Percentiles rank a stretch among this genome's conserved stretches.
Evolutionary conservation across 1,140 invertebrate genomes (phyloP).

Genomic region (Lanistes nyassanus): DNA sequence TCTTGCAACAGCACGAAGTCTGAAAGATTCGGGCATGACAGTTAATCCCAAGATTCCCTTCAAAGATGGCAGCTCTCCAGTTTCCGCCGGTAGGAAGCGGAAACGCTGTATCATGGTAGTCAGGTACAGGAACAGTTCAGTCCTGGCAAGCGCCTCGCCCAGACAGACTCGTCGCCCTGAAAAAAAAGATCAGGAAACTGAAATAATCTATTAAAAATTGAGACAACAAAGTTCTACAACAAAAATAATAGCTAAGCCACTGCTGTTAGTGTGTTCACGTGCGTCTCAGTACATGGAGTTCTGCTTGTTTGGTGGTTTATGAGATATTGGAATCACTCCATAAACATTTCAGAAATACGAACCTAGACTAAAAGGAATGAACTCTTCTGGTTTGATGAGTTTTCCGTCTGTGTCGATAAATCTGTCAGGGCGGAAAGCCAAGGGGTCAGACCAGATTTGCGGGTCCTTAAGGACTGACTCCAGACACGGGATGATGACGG

Average conservation of each 20-base stretch:
- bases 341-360: not conserved
- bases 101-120: constrained; percentile 35
- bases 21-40: constrained; percentile 17
- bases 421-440: constrained; percentile 76
- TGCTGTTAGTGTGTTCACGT: no score
- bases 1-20: constrained; percentile 20
- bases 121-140: constrained; percentile 42
- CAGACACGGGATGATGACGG: constrained; percentile 57
- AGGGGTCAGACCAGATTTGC: constrained; percentile 74
- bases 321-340: no score
- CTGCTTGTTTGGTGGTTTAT: no score
- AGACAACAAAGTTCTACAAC: no score
- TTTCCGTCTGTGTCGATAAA: constrained; percentile 57
- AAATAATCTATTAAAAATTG: no score
- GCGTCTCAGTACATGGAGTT: no score
- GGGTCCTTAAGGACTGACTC: constrained; percentile 56
- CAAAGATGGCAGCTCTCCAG: constrained; percentile 20
- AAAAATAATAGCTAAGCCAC: no score
- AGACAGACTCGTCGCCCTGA: constrained; percentile 36
- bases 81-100: constrained; percentile 67
- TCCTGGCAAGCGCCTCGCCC: constrained; percentile 37
- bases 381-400: constrained; percentile 27
- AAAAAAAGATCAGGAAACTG: no score
- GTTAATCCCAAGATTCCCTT: constrained; percentile 28
- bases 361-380: constrained; percentile 42